phyloP scores from a whole-genome alignment of 2,888 invertebrate species.

The Litoditis marina region DNA sequence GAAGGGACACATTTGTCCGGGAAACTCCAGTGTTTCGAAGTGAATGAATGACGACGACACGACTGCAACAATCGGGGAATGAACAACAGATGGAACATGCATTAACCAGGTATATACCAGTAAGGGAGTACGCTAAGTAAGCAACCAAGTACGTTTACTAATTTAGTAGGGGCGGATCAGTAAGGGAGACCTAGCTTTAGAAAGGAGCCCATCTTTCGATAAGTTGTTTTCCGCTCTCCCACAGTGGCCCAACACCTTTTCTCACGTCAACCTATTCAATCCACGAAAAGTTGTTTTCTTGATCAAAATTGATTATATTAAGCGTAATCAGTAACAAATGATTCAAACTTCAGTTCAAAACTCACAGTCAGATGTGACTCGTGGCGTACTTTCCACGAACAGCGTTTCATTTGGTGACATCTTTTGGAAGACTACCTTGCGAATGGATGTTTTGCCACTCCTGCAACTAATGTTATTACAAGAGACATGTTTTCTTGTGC shows the following conservation, averaged over 20 bases:
- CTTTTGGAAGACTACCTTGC: slow-evolving; percentile 99
- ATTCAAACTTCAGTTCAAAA: slow-evolving; percentile 13
- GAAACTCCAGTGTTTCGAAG: slow-evolving; percentile 99
- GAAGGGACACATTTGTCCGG: slow-evolving; percentile 77
- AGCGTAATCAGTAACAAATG: too few relatives aligned
- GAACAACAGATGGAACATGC: too few relatives aligned
- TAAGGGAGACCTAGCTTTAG: too few relatives aligned
- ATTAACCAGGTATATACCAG: slow-evolving; percentile 13
- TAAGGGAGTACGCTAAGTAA: too few relatives aligned
- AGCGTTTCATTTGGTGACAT: slow-evolving; percentile 99
- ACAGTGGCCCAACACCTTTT: too few relatives aligned
- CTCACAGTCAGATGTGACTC: slow-evolving; percentile 85
- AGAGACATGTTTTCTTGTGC: too few relatives aligned
- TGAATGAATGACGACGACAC: slow-evolving; percentile 96
- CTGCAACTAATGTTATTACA: slow-evolving; percentile 63
- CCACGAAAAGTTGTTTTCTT: neutral
- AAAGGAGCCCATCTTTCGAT: too few relatives aligned
- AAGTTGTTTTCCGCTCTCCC: too few relatives aligned
- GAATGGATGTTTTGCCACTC: slow-evolving; percentile 97
- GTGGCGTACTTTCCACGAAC: slow-evolving; percentile 94
- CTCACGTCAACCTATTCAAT: too few relatives aligned
- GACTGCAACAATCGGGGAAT: slow-evolving; percentile 68
- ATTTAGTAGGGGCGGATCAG: too few relatives aligned
- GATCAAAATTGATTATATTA: too few relatives aligned
- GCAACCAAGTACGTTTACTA: too few relatives aligned